Evolutionary conservation across 2,797 vertebrate genomes (phyloP), one percentile per base, ranked within the genome.

Genomic region (Schizothorax lantsangensis): DNA sequence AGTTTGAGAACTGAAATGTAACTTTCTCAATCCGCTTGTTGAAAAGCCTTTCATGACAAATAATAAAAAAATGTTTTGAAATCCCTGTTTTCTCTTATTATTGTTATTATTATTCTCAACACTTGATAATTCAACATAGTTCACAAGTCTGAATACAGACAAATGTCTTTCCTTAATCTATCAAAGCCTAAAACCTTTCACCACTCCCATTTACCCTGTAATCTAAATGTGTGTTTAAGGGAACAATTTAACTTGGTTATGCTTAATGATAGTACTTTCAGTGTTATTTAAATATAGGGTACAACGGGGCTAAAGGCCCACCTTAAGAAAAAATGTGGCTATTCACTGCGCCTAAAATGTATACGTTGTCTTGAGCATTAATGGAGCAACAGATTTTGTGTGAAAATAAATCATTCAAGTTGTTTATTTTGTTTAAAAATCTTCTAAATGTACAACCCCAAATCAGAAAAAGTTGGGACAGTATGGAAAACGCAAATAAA

Each of bases 21-120:
- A 40, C 62, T 81, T 62, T 66, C 80, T 69, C 38, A 71, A 26
- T 54, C 45, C 33, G 72, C 6, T 47, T 73, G 81, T 73, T 72
- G 47, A 83, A 74, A 74, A 43, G 52, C 26, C 38, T 72, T 83
- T 62, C 52, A 72, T 72, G 30, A 71, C 30, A 72, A 72, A 82
- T 82, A 73, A 54, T 36, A 8, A 54, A 73, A 81, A 69, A 83
- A 81, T 4, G 79, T 81, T 81, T 81, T 81, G 62, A 81, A 81
- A 81, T 81, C 17, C 1, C 57, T 49, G 40, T 40, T 49, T 59
- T 78, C 57, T 62, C n/a, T 30, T 19, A 43, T 79, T 21, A 17
- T 79, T 71, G 1, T 71, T 59, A 19, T 79, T 62, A 40, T 43
- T 64, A 43, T 62, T 9, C 8, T 26, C 4, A 62, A 17, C n/a